These are phyloP conservation scores for Acyrthosiphon pisum DNA, from an alignment of 1,140 invertebrate genomes.

Conservation along the genomic window DNA sequence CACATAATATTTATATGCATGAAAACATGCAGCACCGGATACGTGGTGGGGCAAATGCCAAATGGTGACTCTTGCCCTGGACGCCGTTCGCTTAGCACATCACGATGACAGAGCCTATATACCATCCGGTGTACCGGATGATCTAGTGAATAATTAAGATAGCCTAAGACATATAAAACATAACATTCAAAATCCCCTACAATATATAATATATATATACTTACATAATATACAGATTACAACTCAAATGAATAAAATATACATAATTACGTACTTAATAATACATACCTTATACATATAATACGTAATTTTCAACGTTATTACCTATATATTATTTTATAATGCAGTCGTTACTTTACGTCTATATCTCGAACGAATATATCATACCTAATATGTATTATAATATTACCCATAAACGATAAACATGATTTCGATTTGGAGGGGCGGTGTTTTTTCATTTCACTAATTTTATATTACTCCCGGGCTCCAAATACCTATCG, in stretches of 20 bases:
- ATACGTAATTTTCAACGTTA: neutral
- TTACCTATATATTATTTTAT: neutral
- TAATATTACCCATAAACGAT: neutral
- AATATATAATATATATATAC: neutral
- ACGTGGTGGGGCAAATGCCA: neutral
- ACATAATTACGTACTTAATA: neutral
- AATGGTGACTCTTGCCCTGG: conserved; percentile 4
- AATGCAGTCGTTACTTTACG: neutral
- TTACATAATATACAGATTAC: neutral
- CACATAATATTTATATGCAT: neutral
- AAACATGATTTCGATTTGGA: neutral
- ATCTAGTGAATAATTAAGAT: conserved; percentile 3
- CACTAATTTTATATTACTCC: neutral
- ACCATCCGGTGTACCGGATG: neutral
- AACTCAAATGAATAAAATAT: conserved; percentile 10
- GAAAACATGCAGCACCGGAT: neutral
- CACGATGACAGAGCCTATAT: neutral
- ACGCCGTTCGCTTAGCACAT: neutral
- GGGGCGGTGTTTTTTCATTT: neutral
- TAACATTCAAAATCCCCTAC: neutral
- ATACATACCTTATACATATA: neutral
- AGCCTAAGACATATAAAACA: neutral
- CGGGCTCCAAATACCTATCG: neutral
- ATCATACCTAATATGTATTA: neutral
- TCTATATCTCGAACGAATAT: neutral